phyloP scores from a whole-genome alignment of 2,113 vertebrate genomes.

The Helogale parvula region DNA sequence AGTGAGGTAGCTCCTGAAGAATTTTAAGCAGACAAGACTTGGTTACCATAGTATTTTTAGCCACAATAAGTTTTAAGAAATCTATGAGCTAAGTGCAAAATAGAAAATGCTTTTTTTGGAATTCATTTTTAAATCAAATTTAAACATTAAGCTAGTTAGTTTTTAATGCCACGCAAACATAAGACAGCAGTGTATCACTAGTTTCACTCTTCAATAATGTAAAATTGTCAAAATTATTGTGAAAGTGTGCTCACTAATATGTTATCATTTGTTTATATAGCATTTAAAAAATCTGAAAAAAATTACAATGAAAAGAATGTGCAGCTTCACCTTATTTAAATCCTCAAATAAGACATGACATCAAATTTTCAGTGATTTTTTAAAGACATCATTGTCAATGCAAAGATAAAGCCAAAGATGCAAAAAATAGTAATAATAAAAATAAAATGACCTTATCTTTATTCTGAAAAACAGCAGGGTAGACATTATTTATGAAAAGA shows the following conservation, averaged over 20 bases:
- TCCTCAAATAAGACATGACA: neutral
- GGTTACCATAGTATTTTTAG: neutral
- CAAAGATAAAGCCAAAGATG: neutral
- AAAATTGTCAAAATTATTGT: neutral
- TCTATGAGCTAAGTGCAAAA: neutral
- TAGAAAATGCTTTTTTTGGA: neutral
- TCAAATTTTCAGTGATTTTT: neutral
- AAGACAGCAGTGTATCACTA: neutral
- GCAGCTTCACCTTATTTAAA: conserved; percentile 9
- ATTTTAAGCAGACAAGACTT: neutral
- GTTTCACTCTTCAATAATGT: conserved; percentile 12
- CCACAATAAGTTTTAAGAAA: neutral
- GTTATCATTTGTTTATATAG: neutral
- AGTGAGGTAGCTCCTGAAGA: neutral
- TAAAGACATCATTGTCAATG: neutral
- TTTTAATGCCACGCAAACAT: neutral
- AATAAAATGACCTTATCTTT: neutral
- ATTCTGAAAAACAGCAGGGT: neutral
- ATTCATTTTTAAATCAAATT: conserved; percentile 49
- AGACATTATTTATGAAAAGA: conserved; percentile 22
- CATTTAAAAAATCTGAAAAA: neutral
- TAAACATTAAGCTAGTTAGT: conserved; percentile 15
- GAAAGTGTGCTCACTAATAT: neutral
- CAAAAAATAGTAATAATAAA: neutral
- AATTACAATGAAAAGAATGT: neutral